Evolutionary conservation across 1,140 invertebrate species (phyloP).

Genomic region (Nymphalis io): DNA sequence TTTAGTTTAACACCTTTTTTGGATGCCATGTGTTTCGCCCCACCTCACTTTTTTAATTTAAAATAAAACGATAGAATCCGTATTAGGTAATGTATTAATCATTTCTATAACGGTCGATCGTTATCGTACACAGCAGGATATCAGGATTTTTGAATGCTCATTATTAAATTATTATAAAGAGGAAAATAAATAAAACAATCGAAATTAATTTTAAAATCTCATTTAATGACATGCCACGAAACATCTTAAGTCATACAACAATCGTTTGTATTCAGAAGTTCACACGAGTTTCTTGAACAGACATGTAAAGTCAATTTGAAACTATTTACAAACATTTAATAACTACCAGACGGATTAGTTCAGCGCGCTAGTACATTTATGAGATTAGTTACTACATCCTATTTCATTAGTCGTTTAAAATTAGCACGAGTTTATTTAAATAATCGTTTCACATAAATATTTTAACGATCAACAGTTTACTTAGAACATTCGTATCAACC

Average conservation of each 20-base stretch:
- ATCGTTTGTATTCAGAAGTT: conserved; percentile 49
- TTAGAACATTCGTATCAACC: conserved; percentile 32
- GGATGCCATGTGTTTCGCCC: conserved; percentile 11
- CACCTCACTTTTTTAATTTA: conserved; percentile 18
- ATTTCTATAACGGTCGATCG: conserved; percentile 8
- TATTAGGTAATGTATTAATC: conserved; percentile 11
- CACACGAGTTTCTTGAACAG: conserved; percentile 40
- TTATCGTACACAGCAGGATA: conserved; percentile 13
- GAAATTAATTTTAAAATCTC: conserved; percentile 51
- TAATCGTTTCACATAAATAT: conserved; percentile 31
- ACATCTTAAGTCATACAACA: conserved; percentile 62
- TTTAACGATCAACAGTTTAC: conserved; percentile 23
- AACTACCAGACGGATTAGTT: conserved; percentile 56
- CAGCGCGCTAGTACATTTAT: conserved; percentile 22
- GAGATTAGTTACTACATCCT: conserved; percentile 30
- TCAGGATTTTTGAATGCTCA: background rate
- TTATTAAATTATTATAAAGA: background rate
- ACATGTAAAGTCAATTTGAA: conserved; percentile 38
- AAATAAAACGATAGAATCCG: conserved; percentile 20
- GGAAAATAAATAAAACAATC: conserved; percentile 39
- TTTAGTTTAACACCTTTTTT: background rate
- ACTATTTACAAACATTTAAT: conserved; percentile 53
- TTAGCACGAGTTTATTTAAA: conserved; percentile 31
- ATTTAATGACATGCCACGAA: conserved; percentile 62
- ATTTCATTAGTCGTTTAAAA: conserved; percentile 20